A percentile compares a stretch with the other conserved stretches of the same genome.
These are phyloP conservation scores for Dicranocentrus wangi DNA, from an alignment of 2,888 invertebrate species.

Conservation along the genomic window DNA sequence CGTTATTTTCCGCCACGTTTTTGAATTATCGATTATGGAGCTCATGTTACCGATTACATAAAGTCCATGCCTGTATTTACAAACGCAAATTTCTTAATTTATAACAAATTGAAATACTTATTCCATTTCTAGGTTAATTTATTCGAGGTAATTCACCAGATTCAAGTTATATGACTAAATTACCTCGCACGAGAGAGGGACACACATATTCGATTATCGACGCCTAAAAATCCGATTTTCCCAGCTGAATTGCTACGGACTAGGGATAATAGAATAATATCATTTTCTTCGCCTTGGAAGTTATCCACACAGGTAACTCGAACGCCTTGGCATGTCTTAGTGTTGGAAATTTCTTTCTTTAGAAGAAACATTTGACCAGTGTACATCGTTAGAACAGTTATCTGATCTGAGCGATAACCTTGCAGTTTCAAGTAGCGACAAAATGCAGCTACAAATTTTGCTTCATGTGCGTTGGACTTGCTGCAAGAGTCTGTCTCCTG, in stretches of 20 bases:
- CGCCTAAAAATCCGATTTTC: slow-evolving; percentile 82
- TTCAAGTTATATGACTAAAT: too few relatives aligned
- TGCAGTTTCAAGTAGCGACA: slow-evolving; percentile 80
- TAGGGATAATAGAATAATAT: slow-evolving; percentile 85
- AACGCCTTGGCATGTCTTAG: slow-evolving; percentile 77
- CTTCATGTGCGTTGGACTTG: slow-evolving; percentile 81
- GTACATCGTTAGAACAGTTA: slow-evolving; percentile 85
- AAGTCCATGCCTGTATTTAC: slow-evolving; percentile 79
- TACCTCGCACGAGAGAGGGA: slow-evolving; percentile 85
- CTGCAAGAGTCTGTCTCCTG: slow-evolving; percentile 78
- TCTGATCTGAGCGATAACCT: slow-evolving; percentile 79
- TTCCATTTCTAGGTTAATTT: too few relatives aligned
- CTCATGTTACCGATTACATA: slow-evolving; percentile 83
- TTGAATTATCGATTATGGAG: slow-evolving; percentile 69
- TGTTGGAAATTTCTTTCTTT: slow-evolving; percentile 75
- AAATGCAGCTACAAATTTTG: slow-evolving; percentile 79
- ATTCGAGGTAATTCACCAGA: too few relatives aligned
- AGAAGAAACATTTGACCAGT: slow-evolving; percentile 81
- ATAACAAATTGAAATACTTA: too few relatives aligned
- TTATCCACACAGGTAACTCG: slow-evolving; percentile 84
- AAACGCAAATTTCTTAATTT: too few relatives aligned
- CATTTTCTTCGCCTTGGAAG: slow-evolving; percentile 87
- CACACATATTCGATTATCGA: slow-evolving; percentile 84
- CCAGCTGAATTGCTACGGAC: slow-evolving; percentile 83
- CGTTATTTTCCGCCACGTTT: slow-evolving; percentile 73